Evolutionary conservation across 1,140 invertebrate species (phyloP), one percentile per base, ranked within the genome.

Genomic region (Papilio helenus): DNA sequence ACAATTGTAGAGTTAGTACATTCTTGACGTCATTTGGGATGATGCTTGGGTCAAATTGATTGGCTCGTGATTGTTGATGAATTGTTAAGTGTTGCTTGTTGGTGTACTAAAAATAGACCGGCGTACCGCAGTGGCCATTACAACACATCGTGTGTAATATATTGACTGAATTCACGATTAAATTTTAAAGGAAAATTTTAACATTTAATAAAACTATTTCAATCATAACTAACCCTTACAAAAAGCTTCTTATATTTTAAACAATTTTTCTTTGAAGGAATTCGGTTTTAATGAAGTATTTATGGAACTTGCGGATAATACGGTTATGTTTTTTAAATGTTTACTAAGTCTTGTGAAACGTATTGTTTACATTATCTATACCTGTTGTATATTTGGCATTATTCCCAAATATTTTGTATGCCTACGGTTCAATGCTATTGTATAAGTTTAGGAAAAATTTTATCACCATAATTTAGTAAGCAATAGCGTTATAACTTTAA

Each of bases 41-140:
- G 42, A 74, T 49, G 42, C 44, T 74, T 86, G 81, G 88, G 89
- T 92, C 89, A 92, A 92, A 92, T 91, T 90, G 90, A 91, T 91
- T 90, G 90, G 87, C 89, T 91, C 83, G 78, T 83, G 80, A 83
- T 84, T 86, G 85, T 84, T 86, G 82, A 88, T 87, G 79, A 82
- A 84, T 76, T 86, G 83, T 74, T 71, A 76, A 84, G 80, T 81
- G 77, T 76, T 78, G 72, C 83, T 84, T 79, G 82, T 85, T 87
- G 81, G 80, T 79, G 78, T 51, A 82, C 86, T 87, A 87, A 85
- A 87, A 86, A 87, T 87, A 87, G 86, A 77, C 80, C 83, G 76
- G 49, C 42, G 82, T 81, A 81, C 65, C 23, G 20, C 20, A 49
- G 39, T 29, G n/a, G 72, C 18, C 4, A 39, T 39, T 39, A 71